Percentiles rank a stretch among this genome's conserved stretches.
Conservation (phyloP, 2,113 vertebrate genomes). For the Saguinus midas region DNA sequence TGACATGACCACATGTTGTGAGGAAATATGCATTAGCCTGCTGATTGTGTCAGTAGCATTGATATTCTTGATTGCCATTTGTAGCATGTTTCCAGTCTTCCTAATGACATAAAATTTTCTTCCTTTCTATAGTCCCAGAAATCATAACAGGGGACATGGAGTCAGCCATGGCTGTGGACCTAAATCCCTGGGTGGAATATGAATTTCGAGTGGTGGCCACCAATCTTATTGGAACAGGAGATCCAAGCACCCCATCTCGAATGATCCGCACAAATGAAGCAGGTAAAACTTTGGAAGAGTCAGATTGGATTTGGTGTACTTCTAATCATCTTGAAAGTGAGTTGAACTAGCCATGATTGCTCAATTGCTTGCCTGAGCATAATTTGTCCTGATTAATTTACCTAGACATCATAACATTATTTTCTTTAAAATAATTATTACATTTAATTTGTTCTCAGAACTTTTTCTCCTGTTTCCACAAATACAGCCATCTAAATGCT, state of each 20-base stretch:
- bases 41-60: not conserved
- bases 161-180: constrained; percentile 94
- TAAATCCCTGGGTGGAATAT: constrained; percentile 98
- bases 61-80: not conserved
- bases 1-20: not conserved
- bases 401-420: not conserved
- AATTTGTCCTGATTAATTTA: not conserved
- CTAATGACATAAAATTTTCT: constrained; percentile 15
- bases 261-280: constrained; percentile 95
- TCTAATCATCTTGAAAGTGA: not conserved
- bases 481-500: not conserved
- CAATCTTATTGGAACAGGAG: constrained; percentile 95
- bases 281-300: constrained; percentile 83
- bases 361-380: not conserved
- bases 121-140: constrained; percentile 89
- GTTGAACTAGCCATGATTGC: not conserved
- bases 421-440: not conserved
- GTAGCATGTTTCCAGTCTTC: not conserved
- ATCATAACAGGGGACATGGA: constrained; percentile 96
- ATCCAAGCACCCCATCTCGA: constrained; percentile 93
- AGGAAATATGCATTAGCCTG: not conserved
- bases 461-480: not conserved
- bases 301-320: not conserved
- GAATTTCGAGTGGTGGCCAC: constrained; percentile 97
- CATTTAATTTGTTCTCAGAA: not conserved